Evolutionary conservation across 2,888 invertebrate species (phyloP), one percentile per base, ranked within the genome.

Genomic region (Saturnia japonica): DNA sequence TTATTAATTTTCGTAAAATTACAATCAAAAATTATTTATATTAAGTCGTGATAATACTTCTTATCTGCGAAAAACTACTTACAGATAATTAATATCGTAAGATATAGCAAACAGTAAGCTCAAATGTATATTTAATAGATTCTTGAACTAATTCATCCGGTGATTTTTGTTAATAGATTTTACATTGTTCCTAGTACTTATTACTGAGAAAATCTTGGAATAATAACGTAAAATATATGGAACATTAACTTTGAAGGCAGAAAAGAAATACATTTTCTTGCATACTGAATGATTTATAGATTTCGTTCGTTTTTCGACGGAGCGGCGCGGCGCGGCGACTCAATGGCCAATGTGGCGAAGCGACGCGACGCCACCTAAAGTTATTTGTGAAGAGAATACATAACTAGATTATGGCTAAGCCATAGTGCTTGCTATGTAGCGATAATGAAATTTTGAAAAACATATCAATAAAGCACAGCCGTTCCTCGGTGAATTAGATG

Each of bases 311-410:
- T 71, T 69, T 73, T 76, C 71, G 77, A 79, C 79, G 77, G 78
- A 22, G 25, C 7, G 1, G 22, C 22, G 54, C 11, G 25, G 22
- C 71, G 77, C 75, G 77, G 78, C 81, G 82, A 70, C 66, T 79
- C 74, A 81, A 81, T 85, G 84, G 80, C 82, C 78, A 85, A 87
- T 88, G 87, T 87, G 76, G 80, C 72, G 77, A 77, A 22, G 25
- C 7, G 1, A 54, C 22, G 54, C 11, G 25, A 54, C 71, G 77
- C 75, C 75, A 76, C 71, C 73, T 75, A 89, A 88, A 88, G 87
- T 86, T 87, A 89, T 91, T 91, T 91, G 86, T 89, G 82, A 80
- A 77, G 75, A 80, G 88, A 88, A 90, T 90, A 90, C 87, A 85
- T 85, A 88, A 89, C 82, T 79, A 80, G 74, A 72, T 72, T 76